These are phyloP conservation scores for Hydra vulgaris DNA, from an alignment of 30 jellyfish, hydroid and myxozoan genomes.

Conservation along the genomic window DNA sequence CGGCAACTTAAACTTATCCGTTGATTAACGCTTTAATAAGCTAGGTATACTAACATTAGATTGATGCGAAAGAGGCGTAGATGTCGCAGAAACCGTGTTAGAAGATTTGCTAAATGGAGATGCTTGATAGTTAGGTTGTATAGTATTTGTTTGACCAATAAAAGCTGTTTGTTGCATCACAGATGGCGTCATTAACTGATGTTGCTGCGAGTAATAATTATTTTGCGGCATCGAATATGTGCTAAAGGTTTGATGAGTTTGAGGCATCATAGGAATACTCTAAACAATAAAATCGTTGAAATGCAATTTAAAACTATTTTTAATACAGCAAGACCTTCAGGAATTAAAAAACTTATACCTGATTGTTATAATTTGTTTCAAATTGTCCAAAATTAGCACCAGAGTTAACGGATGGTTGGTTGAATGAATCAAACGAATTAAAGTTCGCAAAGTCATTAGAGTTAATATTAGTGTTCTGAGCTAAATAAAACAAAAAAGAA, in stretches of 20 bases:
- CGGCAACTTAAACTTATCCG: too few species aligned
- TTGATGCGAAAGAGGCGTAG: not conserved
- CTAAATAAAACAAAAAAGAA: not conserved
- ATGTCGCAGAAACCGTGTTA: not conserved
- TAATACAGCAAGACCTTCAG: too few species aligned
- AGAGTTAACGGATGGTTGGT: not conserved
- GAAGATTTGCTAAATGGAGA: not conserved
- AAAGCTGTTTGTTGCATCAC: conserved; percentile 7
- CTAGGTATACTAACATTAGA: not conserved
- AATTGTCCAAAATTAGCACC: not conserved
- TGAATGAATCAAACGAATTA: conserved; percentile 45
- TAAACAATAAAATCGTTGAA: not conserved
- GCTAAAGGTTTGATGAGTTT: not conserved
- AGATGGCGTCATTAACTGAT: not conserved
- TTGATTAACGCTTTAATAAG: too few species aligned
- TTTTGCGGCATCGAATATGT: not conserved
- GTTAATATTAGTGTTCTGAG: not conserved
- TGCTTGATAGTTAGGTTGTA: not conserved
- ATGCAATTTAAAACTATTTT: too few species aligned
- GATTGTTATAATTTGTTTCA: not conserved
- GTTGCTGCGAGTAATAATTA: not conserved
- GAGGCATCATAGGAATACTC: not conserved
- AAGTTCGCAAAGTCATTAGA: conserved; percentile 61
- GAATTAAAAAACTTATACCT: not conserved
- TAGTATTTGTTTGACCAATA: not conserved